phyloP scores from a whole-genome alignment of 1,140 invertebrate species.

The Odontomachus brunneus region DNA sequence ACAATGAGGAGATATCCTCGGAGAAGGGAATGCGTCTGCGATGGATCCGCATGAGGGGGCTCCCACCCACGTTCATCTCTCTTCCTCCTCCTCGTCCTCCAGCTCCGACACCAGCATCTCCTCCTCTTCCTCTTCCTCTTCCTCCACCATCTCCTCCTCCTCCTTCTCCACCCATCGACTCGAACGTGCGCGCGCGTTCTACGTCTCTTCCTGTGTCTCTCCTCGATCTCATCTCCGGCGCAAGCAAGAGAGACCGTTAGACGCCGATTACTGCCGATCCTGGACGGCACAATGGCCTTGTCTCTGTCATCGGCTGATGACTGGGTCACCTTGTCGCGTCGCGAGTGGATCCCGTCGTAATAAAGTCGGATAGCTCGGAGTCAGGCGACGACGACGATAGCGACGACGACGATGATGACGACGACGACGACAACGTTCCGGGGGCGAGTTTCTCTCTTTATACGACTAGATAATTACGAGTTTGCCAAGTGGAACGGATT shows the following conservation, averaged over 20 bases:
- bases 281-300: constrained; percentile 62
- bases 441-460: not conserved
- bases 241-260: constrained; percentile 69
- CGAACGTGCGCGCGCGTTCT: not conserved
- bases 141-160: not conserved
- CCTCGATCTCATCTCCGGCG: constrained; percentile 69
- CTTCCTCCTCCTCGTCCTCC: constrained; percentile 21
- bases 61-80: constrained; percentile 55
- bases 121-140: not conserved
- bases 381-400: not conserved
- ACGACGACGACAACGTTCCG: not conserved
- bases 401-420: not conserved
- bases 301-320: constrained; percentile 70
- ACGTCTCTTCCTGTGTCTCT: constrained; percentile 55
- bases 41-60: constrained; percentile 70
- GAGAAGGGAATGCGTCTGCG: constrained; percentile 75
- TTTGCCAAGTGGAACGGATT: constrained; percentile 21
- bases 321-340: constrained; percentile 73
- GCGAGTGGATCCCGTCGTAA: constrained; percentile 58
- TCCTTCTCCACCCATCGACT: not conserved
- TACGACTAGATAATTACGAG: constrained; percentile 12
- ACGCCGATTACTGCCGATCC: constrained; percentile 72
- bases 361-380: constrained; percentile 54
- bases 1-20: constrained; percentile 76
- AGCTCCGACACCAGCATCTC: not conserved